Percentiles rank a stretch among this genome's conserved stretches.
These are phyloP conservation scores for Microtus richardsoni DNA, from an alignment of 2,113 vertebrate genomes.

Conservation along the genomic window DNA sequence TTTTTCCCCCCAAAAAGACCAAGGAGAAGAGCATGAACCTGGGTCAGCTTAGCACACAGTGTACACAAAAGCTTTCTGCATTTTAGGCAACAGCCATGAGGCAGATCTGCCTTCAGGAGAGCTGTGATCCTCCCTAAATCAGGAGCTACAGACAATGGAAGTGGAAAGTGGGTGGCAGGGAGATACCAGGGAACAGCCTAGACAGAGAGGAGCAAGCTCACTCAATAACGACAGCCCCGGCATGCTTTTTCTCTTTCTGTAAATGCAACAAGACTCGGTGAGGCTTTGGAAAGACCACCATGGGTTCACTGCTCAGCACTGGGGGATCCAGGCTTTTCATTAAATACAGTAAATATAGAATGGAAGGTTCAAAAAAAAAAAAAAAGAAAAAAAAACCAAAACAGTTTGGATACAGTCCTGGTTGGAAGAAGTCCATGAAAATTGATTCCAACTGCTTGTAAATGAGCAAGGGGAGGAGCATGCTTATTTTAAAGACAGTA, in stretches of 20 bases:
- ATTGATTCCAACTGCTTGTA: conserved; percentile 88
- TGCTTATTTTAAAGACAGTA: conserved; percentile 71
- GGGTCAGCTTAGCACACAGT: conserved; percentile 86
- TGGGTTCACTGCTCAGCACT: conserved; percentile 82
- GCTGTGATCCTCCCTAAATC: conserved; percentile 55
- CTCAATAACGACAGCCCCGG: conserved; percentile 78
- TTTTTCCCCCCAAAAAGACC: conserved; percentile 86
- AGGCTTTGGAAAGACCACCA: conserved; percentile 64
- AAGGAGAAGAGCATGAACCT: conserved; percentile 85
- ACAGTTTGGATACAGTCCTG: conserved; percentile 87
- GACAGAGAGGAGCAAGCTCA: conserved; percentile 57
- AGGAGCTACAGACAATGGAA: conserved; percentile 63
- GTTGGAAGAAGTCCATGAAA: conserved; percentile 88
- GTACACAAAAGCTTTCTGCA: conserved; percentile 84
- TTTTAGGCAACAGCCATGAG: conserved; percentile 73
- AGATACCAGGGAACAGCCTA: conserved; percentile 64
- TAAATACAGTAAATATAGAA: conserved; percentile 86
- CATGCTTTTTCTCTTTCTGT: conserved; percentile 81
- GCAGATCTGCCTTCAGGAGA: conserved; percentile 72
- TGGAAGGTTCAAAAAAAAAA: conserved; percentile 76
- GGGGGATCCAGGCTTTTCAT: conserved; percentile 84
- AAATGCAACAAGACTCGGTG: conserved; percentile 62
- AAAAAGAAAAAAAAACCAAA: conserved; percentile 40
- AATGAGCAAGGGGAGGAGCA: conserved; percentile 80
- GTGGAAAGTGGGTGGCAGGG: not conserved